Percentiles rank a stretch among this genome's conserved stretches.
Conservation (phyloP, 2,113 vertebrate species). For the Condylura cristata region DNA sequence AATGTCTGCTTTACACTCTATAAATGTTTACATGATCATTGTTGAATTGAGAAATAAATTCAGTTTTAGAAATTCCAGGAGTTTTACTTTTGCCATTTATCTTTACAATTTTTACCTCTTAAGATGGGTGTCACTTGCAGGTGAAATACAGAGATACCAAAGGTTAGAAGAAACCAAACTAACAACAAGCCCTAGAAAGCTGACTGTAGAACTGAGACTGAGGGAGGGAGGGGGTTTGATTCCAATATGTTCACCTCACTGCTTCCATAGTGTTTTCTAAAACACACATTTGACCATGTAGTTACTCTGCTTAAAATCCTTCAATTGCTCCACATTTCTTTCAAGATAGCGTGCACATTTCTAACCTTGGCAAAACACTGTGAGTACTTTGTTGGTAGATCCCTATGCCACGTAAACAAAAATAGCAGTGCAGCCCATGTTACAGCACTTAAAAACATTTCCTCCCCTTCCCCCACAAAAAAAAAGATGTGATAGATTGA, state of each 20-base stretch:
- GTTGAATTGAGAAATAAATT: constrained; percentile 44
- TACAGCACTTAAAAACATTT: too few relatives aligned
- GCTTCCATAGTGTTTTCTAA: constrained; percentile 2
- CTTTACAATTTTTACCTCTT: constrained; percentile 47
- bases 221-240: neutral
- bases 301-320: constrained; percentile 41
- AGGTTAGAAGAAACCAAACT: too few relatives aligned
- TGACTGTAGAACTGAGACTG: too few relatives aligned
- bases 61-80: constrained; percentile 38
- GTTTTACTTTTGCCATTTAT: too few relatives aligned
- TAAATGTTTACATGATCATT: too few relatives aligned
- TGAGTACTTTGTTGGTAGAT: too few relatives aligned
- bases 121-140: neutral
- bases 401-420: too few relatives aligned
- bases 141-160: too few relatives aligned
- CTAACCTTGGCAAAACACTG: neutral
- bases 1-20: neutral
- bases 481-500: neutral
- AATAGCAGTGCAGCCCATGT: too few relatives aligned
- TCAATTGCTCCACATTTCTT: neutral
- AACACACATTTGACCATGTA: constrained; percentile 32
- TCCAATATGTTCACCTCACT: constrained; percentile 15
- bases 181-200: too few relatives aligned
- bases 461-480: too few relatives aligned
- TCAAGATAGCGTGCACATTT: constrained; percentile 27